Base-by-base conservation (phyloP, 2,797 vertebrate species). In the Tragelaphus oryx region DNA sequence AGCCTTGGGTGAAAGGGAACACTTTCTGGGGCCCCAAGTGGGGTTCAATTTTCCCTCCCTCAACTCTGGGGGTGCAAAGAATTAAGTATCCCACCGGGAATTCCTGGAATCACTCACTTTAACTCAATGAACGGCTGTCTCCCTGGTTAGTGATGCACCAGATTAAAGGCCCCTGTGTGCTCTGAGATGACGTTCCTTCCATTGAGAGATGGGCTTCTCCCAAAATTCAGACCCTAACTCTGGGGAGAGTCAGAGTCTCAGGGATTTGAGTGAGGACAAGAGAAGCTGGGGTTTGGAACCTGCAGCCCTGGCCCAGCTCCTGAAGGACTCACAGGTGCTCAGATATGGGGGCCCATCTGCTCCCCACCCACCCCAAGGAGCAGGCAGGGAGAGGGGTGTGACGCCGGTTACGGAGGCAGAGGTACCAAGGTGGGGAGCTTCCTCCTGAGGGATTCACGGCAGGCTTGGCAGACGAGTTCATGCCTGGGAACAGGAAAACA, bases 261-360 rank as follows among this genome's bases (percentile, higher is more conserved):
- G 41, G 41, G 13, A 41, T 8, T 0, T 22, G 8, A 41, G 20
- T 8, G 46, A 74, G 65, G 48, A 6, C 33, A 12, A 24, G 60
- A 50, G 79, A 85, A 89, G 14, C 0, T 3, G n/a, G 3, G 8
- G 46, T 24, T 60, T 46, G 22, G 26, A 48, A 4, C 3, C 30
- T 3, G n/a, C 26, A 22, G 0, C 0, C 0, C 3, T 2, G 4
- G 68, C 33, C 11, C n/a, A 37, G 54, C 16, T n/a, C 26, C 2
- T 5, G 50, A 10, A 0, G 33, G 60, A 14, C 30, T 17, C 46
- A 12, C 11, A 2, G 41, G 48, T 3, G 1, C 28, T 17, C 9
- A 4, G 41, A 30, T 14, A 7, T 0, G 2, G 65, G 84, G 24
- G 28, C 14, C 28, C 41, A 0, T 0, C 0, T 18, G 55, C 60